phyloP scores from a whole-genome alignment of 2,113 vertebrate species.

The Myrmecophaga tridactyla region DNA sequence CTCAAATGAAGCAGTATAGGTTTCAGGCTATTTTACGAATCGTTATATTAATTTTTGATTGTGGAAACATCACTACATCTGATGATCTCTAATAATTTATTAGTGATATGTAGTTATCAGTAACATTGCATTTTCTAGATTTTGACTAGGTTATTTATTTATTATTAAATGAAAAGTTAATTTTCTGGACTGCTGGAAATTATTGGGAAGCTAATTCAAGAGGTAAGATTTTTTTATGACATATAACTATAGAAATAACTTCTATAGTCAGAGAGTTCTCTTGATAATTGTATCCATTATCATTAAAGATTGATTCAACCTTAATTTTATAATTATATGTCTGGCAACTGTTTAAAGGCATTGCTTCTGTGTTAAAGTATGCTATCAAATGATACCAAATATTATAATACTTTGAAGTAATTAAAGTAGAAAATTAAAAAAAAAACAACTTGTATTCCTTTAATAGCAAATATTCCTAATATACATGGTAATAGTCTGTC shows the following conservation, averaged over 20 bases:
- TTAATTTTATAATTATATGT: not conserved
- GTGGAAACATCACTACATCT: not conserved
- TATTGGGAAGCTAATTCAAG: not conserved
- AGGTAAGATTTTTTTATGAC: not conserved
- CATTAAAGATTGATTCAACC: not conserved
- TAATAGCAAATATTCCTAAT: not conserved
- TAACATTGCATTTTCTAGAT: not conserved
- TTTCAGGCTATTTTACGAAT: not conserved
- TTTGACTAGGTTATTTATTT: not conserved
- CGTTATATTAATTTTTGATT: not conserved
- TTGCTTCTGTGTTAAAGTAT: not conserved
- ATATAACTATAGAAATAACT: not conserved
- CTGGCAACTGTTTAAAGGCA: not conserved
- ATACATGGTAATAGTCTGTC: not conserved
- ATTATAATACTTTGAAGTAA: not conserved
- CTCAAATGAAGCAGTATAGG: not conserved
- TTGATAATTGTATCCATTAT: not conserved
- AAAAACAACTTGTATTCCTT: not conserved
- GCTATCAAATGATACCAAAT: not conserved
- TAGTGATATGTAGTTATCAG: not conserved
- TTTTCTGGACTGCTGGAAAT: not conserved
- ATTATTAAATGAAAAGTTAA: not conserved
- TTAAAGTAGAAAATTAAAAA: not conserved
- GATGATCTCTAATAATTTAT: not conserved
- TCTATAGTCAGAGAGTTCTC: not conserved